Evolutionary conservation across 2,888 invertebrate genomes (phyloP), one percentile per base, ranked within the genome.

Genomic region (Gibbula magus): DNA sequence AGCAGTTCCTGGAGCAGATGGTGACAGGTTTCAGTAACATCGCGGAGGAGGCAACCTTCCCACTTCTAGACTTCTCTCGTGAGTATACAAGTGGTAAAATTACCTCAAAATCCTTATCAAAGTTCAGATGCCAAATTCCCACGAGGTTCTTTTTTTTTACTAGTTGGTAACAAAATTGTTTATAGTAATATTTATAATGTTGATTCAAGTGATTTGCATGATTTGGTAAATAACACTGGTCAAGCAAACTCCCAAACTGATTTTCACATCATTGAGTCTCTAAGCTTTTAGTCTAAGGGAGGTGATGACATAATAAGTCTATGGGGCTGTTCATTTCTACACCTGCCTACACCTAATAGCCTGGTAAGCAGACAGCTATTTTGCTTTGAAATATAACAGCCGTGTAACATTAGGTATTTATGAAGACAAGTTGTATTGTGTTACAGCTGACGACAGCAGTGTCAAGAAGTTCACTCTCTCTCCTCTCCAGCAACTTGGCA

Each of bases 401-500:
- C 18, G 18, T 52, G 52, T 13, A 10, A n/a, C n/a, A n/a, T n/a
- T n/a, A n/a, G n/a, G n/a, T n/a, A n/a, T n/a, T n/a, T n/a, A n/a
- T n/a, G n/a, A n/a, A n/a, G 35, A 35, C 4, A 54, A n/a, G 3
- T 5, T 54, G 2, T 54, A 18, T 18, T 20, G 29, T 70, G 32
- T 35, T 82, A 22, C 80, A 91, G 91, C 87, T 25, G 87, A 82
- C 67, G 91, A 91, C 25, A 87, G 86, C 82, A 82, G 87, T 10
- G 79, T 91, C 45, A 91, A 91, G 76, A 86, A 81, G 61, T 86
- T 87, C 74, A 86, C 88, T 74, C 81, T 92, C 22, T 89, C 89
- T n/a, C 85, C 89, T 5, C 82, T 91, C n/a, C 91, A 92, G 81
- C 84, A 88, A 56, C 86, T 89, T 22, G 92, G 92, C 5, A 86